Evolutionary conservation across 2,113 vertebrate species (phyloP).

Genomic region (Manacus vitellinus): DNA sequence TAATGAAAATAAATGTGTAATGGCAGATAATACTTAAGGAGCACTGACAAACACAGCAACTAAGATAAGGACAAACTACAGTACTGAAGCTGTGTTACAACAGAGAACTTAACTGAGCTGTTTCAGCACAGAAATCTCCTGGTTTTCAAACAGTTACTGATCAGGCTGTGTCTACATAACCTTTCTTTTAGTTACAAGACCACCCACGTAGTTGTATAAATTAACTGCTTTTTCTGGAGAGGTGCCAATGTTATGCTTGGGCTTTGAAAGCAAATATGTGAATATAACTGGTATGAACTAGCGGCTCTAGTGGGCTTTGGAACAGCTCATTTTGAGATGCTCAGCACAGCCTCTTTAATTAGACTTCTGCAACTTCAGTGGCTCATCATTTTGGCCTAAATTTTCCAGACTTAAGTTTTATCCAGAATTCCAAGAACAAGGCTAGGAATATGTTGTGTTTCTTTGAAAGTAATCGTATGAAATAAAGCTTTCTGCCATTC

Average conservation of each 20-base stretch:
- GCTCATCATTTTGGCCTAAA: neutral
- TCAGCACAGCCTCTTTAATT: neutral
- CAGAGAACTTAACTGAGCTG: neutral
- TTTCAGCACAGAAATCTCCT: neutral
- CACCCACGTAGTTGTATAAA: neutral
- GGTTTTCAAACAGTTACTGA: neutral
- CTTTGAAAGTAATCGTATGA: neutral
- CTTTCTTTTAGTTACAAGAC: neutral
- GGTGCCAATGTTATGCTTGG: neutral
- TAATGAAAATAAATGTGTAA: neutral
- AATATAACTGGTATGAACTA: neutral
- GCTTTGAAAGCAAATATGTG: neutral
- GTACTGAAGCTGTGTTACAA: neutral
- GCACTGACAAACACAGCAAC: neutral
- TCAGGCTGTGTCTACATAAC: neutral
- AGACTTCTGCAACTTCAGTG: neutral
- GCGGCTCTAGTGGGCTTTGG: neutral
- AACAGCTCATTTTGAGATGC: neutral
- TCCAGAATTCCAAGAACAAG: neutral
- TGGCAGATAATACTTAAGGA: neutral
- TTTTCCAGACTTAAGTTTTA: neutral
- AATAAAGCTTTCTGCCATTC: neutral
- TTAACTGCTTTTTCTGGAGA: neutral
- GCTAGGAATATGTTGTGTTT: neutral
- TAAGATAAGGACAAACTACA: neutral